Conservation (phyloP, 1,140 invertebrate species). For the Phymastichus coffea region DNA sequence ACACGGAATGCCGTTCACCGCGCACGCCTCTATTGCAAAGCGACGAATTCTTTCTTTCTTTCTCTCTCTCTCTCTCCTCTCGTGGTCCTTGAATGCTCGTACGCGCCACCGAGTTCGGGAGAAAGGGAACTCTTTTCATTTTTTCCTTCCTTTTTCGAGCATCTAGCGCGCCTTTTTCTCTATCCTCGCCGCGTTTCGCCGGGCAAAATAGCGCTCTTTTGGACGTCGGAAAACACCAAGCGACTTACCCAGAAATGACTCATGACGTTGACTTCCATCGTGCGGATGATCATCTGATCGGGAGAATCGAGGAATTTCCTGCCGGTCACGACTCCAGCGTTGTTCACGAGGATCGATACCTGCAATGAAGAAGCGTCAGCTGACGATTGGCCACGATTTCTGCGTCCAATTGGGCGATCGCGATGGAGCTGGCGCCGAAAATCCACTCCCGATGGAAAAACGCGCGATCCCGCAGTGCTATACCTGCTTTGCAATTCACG, state of each 20-base stretch:
- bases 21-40: slow-evolving; percentile 22
- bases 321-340: slow-evolving; percentile 88
- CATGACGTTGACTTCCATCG: slow-evolving; percentile 75
- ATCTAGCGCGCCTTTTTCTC: not conserved
- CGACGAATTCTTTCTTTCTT: too few relatives aligned
- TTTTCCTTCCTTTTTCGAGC: not conserved
- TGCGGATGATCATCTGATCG: slow-evolving; percentile 75
- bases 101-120: not conserved
- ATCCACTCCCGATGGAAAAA: too few relatives aligned
- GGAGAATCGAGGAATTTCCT: slow-evolving; percentile 80
- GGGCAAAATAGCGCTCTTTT: not conserved
- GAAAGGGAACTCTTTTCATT: not conserved
- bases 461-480: too few relatives aligned
- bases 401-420: too few relatives aligned
- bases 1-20: slow-evolving; percentile 18
- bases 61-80: too few relatives aligned
- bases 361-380: slow-evolving; percentile 50
- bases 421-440: too few relatives aligned
- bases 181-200: not conserved
- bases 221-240: not conserved
- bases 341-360: slow-evolving; percentile 89
- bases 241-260: slow-evolving; percentile 76
- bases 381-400: too few relatives aligned
- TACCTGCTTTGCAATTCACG: too few relatives aligned
- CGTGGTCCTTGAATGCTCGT: slow-evolving; percentile 56